Evolutionary conservation across 2,888 invertebrate species (phyloP).

Genomic region (Lasioglossum figueresi): DNA sequence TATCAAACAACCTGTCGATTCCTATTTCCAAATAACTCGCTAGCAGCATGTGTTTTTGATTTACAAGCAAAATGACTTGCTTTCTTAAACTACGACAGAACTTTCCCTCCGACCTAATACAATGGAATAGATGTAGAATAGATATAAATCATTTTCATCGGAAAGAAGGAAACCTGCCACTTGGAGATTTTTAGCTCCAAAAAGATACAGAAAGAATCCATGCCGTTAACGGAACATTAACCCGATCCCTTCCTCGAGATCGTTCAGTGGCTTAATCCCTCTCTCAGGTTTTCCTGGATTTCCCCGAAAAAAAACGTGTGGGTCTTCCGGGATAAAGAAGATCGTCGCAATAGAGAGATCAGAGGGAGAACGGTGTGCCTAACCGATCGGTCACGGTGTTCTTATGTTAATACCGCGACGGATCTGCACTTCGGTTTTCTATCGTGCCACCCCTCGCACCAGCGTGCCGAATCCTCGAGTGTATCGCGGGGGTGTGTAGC

Average conservation of each 20-base stretch:
- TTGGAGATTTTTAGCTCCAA: too few relatives aligned
- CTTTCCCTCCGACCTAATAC: too few relatives aligned
- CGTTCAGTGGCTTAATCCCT: slow-evolving; percentile 7
- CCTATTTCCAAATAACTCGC: too few relatives aligned
- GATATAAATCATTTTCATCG: too few relatives aligned
- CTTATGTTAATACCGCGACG: slow-evolving; percentile 80
- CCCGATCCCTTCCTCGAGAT: not conserved
- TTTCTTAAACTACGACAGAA: too few relatives aligned
- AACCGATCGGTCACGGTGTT: slow-evolving; percentile 80
- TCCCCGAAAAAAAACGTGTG: slow-evolving; percentile 1
- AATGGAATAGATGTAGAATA: too few relatives aligned
- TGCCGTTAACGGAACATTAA: slow-evolving; percentile 39
- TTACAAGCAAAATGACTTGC: too few relatives aligned
- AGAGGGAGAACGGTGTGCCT: slow-evolving; percentile 72
- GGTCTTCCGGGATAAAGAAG: slow-evolving; percentile 11
- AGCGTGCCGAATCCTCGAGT: slow-evolving; percentile 81
- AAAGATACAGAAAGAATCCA: not conserved
- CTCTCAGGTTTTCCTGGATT: slow-evolving; percentile 9
- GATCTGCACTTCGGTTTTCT: slow-evolving; percentile 76
- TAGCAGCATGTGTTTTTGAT: too few relatives aligned
- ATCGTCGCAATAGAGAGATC: slow-evolving; percentile 78
- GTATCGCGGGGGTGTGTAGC: slow-evolving; percentile 82
- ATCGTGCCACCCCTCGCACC: slow-evolving; percentile 65
- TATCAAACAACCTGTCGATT: too few relatives aligned
- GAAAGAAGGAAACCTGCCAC: too few relatives aligned